Evolutionary conservation across 2,797 vertebrate genomes (phyloP).

Genomic region (Rhinophrynus dorsalis): DNA sequence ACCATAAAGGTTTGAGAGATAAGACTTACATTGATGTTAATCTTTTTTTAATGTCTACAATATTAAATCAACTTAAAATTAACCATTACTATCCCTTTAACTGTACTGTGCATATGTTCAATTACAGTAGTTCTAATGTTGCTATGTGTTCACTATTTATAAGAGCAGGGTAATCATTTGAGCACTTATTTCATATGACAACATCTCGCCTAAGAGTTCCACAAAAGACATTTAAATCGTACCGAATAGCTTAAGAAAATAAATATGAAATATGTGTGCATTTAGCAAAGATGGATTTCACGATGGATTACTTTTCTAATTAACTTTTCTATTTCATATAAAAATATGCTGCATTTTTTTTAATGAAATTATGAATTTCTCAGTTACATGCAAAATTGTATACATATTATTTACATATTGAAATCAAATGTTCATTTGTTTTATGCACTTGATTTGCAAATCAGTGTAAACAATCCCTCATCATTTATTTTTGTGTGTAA

Average conservation of each 20-base stretch:
- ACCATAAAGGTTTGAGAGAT: no score
- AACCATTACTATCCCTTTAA: no score
- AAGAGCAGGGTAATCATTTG: slow-evolving; percentile 12
- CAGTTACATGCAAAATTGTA: slow-evolving; percentile 53
- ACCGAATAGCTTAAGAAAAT: slow-evolving; percentile 50
- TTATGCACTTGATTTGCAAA: slow-evolving; percentile 49
- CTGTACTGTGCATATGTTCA: neutral
- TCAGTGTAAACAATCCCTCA: slow-evolving; percentile 21
- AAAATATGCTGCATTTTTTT: slow-evolving; percentile 67
- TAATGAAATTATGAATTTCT: slow-evolving; percentile 53
- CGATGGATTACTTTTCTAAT: slow-evolving; percentile 63
- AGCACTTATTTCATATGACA: neutral
- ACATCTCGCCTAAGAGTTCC: slow-evolving; percentile 16
- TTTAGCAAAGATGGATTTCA: slow-evolving; percentile 38
- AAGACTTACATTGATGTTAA: no score
- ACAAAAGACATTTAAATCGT: slow-evolving; percentile 13
- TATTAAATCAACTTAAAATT: no score
- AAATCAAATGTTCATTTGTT: slow-evolving; percentile 55
- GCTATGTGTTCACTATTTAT: neutral
- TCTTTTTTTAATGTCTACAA: no score
- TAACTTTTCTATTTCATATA: slow-evolving; percentile 64
- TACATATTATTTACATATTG: slow-evolving; percentile 53
- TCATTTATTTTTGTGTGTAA: no score
- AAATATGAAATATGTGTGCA: slow-evolving; percentile 43
- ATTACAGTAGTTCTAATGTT: neutral